Base-by-base conservation (phyloP, 2,888 invertebrate species). In the Rosalia funebris region DNA sequence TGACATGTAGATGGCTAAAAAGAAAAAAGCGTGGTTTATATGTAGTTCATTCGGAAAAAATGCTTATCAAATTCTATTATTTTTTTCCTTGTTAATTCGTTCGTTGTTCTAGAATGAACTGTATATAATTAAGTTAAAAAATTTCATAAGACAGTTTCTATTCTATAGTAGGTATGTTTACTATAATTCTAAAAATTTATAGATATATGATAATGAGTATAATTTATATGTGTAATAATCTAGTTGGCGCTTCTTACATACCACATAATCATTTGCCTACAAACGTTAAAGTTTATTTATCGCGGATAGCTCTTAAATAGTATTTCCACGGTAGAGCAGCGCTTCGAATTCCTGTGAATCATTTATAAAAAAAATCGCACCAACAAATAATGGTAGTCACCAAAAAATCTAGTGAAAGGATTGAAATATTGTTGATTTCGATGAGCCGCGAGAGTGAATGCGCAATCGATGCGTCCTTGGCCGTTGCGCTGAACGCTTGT, bases 401-500 rank as follows among this genome's bases (percentile, higher is more conserved):
- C 16, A 32, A 59, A 70, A 70, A 66, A 66, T 65, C 65, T 69
- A 77, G 78, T 77, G 78, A 77, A 78, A 78, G 77, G 76, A 76
- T 72, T 74, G 67, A 36, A 56, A 47, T 54, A 63, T 73, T 74
- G 75, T 76, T 76, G 75, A 67, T 76, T 75, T 75, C 76, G 75
- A 71, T 73, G 73, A 72, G 62, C 58, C 58, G 64, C 64, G 75
- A 73, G 74, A 71, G 75, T 69, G 75, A 70, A 71, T 65, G 72
- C 68, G 73, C 72, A 69, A 68, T 73, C 71, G 70, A 65, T 74
- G 75, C 75, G 75, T 72, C 76, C 77, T 76, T 77, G 77, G 77
- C 77, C 77, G 80, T 67, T 62, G 80, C 82, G 83, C 75, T 77
- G 79, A 77, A 83, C 89, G 80, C 80, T 77, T 81, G 83, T 83